These are phyloP conservation scores for Camelus dromedarius DNA, from an alignment of 2,113 vertebrate genomes.

Conservation along the genomic window DNA sequence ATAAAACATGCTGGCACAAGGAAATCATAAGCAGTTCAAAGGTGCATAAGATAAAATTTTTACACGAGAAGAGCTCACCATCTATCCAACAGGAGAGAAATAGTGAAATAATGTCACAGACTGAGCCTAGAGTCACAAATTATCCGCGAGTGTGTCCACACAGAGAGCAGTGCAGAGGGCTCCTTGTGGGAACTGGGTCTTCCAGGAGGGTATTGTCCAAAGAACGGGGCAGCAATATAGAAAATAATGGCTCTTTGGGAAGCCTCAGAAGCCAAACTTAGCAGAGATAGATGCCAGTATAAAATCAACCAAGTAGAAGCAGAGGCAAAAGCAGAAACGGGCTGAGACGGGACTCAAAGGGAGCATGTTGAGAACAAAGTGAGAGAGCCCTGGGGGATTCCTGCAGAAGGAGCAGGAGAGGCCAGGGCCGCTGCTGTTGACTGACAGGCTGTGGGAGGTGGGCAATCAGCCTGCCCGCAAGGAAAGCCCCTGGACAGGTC, in stretches of 20 bases:
- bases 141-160: neutral
- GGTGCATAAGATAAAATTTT: neutral
- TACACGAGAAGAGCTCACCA: neutral
- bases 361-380: accelerated
- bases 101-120: neutral
- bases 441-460: accelerated
- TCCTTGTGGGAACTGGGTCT: neutral
- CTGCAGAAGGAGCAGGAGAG: neutral
- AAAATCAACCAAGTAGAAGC: neutral
- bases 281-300: neutral
- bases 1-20: neutral
- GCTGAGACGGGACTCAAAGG: neutral
- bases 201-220: neutral
- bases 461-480: too few relatives aligned
- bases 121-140: neutral
- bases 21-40: neutral
- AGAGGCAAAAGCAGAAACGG: neutral
- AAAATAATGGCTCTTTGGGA: neutral
- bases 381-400: neutral
- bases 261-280: neutral
- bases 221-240: neutral
- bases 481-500: neutral
- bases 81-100: neutral
- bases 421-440: accelerated
- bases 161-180: accelerated